These are phyloP conservation scores for Tursiops truncatus DNA, from an alignment of 2,113 vertebrate species.

Conservation along the genomic window DNA sequence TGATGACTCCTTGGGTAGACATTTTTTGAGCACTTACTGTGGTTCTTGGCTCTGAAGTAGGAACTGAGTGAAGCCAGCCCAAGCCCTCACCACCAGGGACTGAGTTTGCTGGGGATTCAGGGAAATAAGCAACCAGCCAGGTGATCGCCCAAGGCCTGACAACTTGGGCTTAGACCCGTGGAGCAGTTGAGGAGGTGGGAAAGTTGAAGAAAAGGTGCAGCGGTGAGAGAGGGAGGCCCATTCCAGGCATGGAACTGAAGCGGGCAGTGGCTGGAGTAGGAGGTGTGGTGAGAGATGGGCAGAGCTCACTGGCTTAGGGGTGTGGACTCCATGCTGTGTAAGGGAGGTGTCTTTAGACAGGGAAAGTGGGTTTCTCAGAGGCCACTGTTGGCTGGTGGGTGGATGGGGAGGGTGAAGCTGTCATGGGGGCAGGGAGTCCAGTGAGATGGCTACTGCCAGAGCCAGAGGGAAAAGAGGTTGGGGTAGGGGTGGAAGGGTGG, in stretches of 20 bases:
- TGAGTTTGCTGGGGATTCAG: too few relatives aligned
- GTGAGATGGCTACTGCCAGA: background rate
- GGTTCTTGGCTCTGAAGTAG: background rate
- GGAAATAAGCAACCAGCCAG: background rate
- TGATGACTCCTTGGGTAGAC: background rate
- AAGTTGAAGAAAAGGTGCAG: background rate
- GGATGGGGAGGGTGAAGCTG: background rate
- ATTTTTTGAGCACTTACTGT: background rate
- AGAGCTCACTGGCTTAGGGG: background rate
- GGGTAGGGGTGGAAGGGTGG: too few relatives aligned
- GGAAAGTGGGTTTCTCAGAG: background rate
- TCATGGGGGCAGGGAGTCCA: background rate
- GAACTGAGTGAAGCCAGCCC: background rate
- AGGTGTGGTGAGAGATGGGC: background rate
- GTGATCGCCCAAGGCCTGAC: accelerated
- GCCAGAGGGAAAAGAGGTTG: background rate
- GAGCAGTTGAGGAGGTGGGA: background rate
- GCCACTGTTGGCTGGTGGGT: background rate
- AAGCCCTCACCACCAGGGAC: background rate
- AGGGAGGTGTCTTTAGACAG: background rate
- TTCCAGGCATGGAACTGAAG: background rate
- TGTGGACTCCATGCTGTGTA: accelerated
- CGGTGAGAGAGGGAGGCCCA: background rate
- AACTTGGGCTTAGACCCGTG: background rate
- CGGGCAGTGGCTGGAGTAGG: accelerated